Percentiles rank a stretch among this genome's conserved stretches.
phyloP scores from a whole-genome alignment of 2,113 vertebrate species.

The Microcebus lehilahytsara region DNA sequence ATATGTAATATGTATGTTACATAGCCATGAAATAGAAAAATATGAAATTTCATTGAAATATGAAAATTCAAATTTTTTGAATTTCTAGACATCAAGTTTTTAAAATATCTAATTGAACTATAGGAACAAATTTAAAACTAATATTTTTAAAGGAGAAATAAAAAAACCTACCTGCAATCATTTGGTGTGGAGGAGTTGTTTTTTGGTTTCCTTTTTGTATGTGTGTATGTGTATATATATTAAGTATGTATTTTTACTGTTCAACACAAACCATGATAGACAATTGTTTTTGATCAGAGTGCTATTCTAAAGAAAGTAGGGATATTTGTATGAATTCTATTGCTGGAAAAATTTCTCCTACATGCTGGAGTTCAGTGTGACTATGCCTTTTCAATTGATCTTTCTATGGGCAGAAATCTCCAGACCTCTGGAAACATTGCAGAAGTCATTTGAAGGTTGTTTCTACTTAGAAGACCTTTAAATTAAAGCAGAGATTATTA shows the following conservation, averaged over 20 bases:
- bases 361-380: background rate
- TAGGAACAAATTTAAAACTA: background rate
- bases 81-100: background rate
- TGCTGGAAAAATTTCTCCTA: background rate
- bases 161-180: background rate
- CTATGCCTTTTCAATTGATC: background rate
- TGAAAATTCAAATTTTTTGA: background rate
- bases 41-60: background rate
- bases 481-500: slow-evolving; percentile 65
- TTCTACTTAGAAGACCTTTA: slow-evolving; percentile 52
- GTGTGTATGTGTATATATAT: background rate
- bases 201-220: background rate
- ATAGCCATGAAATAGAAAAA: background rate
- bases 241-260: slow-evolving; percentile 34
- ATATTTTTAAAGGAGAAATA: background rate
- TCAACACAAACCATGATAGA: background rate
- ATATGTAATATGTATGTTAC: background rate
- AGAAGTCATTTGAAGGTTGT: slow-evolving; percentile 54
- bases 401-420: slow-evolving; percentile 4
- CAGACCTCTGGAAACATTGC: slow-evolving; percentile 40
- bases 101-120: background rate
- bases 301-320: background rate
- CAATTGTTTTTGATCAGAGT: background rate
- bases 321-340: background rate
- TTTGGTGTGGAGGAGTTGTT: background rate